A percentile compares a stretch with the other conserved stretches of the same genome.
Evolutionary conservation across 2,797 vertebrate species (phyloP).

Genomic region (Siniperca obscura): DNA sequence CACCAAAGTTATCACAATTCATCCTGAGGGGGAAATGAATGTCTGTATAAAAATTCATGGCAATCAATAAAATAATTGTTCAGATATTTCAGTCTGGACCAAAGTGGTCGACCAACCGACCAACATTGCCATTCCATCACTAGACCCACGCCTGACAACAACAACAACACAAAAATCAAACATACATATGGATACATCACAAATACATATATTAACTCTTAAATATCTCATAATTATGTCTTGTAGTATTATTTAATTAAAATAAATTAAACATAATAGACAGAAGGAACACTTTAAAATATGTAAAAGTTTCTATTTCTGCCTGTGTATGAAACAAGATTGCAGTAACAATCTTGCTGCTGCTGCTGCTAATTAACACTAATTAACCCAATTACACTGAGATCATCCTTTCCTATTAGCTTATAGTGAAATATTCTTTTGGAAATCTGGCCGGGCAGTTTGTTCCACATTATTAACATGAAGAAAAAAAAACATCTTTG

Average conservation of each 20-base stretch:
- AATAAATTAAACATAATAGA: background rate
- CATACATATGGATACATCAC: background rate
- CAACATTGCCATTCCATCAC: background rate
- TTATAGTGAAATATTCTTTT: constrained; percentile 17
- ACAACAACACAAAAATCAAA: background rate
- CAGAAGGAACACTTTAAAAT: background rate
- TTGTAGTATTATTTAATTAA: background rate
- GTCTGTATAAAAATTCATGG: background rate
- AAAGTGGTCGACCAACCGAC: background rate
- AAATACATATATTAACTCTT: background rate
- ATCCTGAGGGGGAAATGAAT: background rate
- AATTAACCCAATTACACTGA: constrained; percentile 10
- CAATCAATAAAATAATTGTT: background rate
- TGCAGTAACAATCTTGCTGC: background rate
- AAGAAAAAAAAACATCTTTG: constrained; percentile 23
- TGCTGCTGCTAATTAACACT: constrained; percentile 2
- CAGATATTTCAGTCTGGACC: background rate
- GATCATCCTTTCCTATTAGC: background rate
- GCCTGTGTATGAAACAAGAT: background rate
- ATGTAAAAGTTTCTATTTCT: background rate
- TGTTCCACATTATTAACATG: constrained; percentile 31
- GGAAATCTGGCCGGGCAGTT: constrained; percentile 6
- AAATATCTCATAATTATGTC: background rate
- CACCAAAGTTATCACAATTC: background rate
- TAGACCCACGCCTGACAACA: too few species aligned